A percentile compares a stretch with the other conserved stretches of the same genome.
These are phyloP conservation scores for Micropterix aruncella DNA, from an alignment of 2,888 invertebrate genomes.

Conservation along the genomic window DNA sequence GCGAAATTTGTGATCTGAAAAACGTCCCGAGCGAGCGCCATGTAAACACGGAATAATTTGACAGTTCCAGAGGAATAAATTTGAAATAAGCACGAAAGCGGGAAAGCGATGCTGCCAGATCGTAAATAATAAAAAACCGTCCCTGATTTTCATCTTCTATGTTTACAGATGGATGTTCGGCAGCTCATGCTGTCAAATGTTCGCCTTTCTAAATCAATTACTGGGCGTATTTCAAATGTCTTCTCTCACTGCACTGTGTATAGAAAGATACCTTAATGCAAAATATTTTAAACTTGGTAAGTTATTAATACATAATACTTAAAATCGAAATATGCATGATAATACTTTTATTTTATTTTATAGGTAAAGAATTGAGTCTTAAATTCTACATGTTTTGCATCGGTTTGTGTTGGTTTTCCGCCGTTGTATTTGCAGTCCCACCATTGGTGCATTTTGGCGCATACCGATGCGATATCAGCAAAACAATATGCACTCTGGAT, in stretches of 20 bases:
- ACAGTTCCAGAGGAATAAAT: too few relatives aligned
- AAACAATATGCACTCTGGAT: slow-evolving; percentile 30
- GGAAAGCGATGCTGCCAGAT: too few relatives aligned
- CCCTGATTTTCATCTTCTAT: too few relatives aligned
- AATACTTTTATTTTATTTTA: slow-evolving; percentile 12
- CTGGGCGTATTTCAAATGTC: slow-evolving; percentile 39
- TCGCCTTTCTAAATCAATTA: slow-evolving; percentile 39
- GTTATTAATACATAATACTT: slow-evolving; percentile 10
- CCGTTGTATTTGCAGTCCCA: slow-evolving; percentile 29
- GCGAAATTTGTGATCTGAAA: too few relatives aligned
- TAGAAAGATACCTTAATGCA: slow-evolving; percentile 36
- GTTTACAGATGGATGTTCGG: slow-evolving; percentile 40
- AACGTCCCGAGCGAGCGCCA: too few relatives aligned
- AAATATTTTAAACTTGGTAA: slow-evolving; percentile 31
- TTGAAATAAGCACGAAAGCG: too few relatives aligned
- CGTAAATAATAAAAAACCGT: too few relatives aligned
- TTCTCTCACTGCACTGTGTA: slow-evolving; percentile 29
- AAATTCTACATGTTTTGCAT: slow-evolving; percentile 30
- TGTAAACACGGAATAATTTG: too few relatives aligned
- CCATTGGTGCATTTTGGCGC: slow-evolving; percentile 29
- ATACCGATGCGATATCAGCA: slow-evolving; percentile 36
- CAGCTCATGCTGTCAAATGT: slow-evolving; percentile 35
- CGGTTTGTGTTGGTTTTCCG: slow-evolving; percentile 28
- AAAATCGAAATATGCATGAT: background rate
- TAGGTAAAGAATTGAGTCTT: slow-evolving; percentile 29